Conservation (phyloP, 1,140 invertebrate species). For the Lutraria rhynchaena region DNA sequence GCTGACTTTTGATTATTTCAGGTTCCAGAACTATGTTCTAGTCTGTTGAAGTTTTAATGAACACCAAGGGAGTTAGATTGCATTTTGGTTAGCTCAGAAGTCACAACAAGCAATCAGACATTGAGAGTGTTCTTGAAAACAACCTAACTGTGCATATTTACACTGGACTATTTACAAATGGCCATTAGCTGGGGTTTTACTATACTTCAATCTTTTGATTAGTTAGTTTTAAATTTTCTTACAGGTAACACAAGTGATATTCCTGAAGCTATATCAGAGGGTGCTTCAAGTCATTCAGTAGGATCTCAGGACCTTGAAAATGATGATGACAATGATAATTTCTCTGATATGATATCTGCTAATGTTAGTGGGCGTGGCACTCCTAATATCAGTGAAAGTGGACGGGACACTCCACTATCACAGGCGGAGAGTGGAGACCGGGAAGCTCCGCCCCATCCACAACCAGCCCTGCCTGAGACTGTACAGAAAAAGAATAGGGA, state of each 20-base stretch:
- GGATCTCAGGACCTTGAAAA: constrained; percentile 91
- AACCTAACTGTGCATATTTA: too few species aligned
- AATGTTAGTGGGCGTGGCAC: constrained; percentile 94
- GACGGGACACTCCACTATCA: constrained; percentile 96
- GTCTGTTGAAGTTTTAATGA: too few species aligned
- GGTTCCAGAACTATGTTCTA: too few species aligned
- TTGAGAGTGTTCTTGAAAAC: too few species aligned
- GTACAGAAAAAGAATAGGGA: constrained; percentile 86
- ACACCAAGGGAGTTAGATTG: too few species aligned
- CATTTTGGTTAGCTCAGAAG: too few species aligned
- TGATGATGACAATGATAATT: constrained; percentile 90
- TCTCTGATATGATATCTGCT: constrained; percentile 96
- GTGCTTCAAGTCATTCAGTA: constrained; percentile 96
- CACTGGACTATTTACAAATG: too few species aligned
- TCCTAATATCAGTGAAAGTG: constrained; percentile 94
- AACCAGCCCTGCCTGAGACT: constrained; percentile 83
- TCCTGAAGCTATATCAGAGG: constrained; percentile 96
- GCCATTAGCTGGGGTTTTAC: neutral
- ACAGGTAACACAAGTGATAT: constrained; percentile 95
- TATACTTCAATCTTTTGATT: neutral
- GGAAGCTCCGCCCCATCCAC: constrained; percentile 80
- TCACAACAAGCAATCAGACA: too few species aligned
- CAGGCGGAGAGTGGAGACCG: constrained; percentile 77
- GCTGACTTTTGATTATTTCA: too few species aligned
- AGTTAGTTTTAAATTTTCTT: neutral